Percentiles rank a stretch among this genome's conserved stretches.
Conservation (phyloP, 2,113 vertebrate species). For the Sebastes fasciatus region DNA sequence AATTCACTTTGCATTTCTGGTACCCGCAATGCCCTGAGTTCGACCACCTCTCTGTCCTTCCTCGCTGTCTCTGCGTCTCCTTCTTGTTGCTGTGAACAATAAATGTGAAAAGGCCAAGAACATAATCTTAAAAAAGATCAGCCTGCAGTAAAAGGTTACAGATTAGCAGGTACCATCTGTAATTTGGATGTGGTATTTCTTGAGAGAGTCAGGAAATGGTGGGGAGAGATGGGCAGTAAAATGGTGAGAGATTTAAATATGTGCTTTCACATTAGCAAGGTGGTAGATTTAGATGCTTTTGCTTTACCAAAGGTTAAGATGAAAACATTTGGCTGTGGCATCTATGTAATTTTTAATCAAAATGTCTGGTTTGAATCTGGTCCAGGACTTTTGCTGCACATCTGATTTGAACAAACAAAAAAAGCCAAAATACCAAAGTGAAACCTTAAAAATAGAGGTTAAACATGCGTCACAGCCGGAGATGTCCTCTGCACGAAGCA, state of each 20-base stretch:
- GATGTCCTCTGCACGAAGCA: neutral
- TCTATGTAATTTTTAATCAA: neutral
- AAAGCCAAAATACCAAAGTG: neutral
- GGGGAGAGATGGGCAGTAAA: neutral
- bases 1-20: neutral
- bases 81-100: slow-evolving; percentile 7
- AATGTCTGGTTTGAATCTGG: slow-evolving; percentile 19
- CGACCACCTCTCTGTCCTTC: neutral
- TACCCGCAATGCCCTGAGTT: neutral
- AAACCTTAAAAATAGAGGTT: slow-evolving; percentile 6
- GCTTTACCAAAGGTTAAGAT: slow-evolving; percentile 21
- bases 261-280: slow-evolving; percentile 23
- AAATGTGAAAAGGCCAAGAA: slow-evolving; percentile 14
- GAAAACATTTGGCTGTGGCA: slow-evolving; percentile 8
- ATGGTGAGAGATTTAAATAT: slow-evolving; percentile 7
- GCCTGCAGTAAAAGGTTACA: slow-evolving; percentile 20
- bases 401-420: neutral
- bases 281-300: neutral
- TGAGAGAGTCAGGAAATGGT: slow-evolving; percentile 25
- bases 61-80: neutral
- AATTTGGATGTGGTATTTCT: slow-evolving; percentile 7
- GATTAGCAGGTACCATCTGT: slow-evolving; percentile 20
- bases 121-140: neutral
- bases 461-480: neutral
- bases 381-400: slow-evolving; percentile 25